A percentile compares a stretch with the other conserved stretches of the same genome.
Conservation (phyloP, 2,113 vertebrate species). For the Micronycteris hirsuta region DNA sequence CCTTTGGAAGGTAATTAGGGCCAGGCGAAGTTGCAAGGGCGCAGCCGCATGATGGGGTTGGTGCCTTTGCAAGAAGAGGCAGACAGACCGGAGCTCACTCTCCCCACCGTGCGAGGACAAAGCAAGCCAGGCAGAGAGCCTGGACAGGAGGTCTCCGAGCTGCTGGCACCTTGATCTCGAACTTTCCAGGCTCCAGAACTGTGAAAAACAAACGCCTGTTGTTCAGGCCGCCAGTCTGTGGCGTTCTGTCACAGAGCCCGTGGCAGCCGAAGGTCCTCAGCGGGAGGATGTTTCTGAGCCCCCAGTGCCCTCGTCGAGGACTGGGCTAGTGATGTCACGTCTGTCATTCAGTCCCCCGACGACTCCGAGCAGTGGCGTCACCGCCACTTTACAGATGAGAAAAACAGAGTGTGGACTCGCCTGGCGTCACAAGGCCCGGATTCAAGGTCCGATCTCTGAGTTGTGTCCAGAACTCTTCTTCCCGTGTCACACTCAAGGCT, state of each 20-base stretch:
- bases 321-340: background rate
- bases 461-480: background rate
- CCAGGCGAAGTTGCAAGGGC: no score
- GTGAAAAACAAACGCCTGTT: no score
- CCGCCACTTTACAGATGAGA: background rate
- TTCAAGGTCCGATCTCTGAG: background rate
- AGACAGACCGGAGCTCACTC: background rate
- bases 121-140: no score
- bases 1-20: no score
- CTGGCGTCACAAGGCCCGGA: background rate
- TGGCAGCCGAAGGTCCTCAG: background rate
- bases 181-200: no score
- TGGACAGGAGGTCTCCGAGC: no score
- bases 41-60: background rate
- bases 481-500: background rate
- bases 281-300: background rate
- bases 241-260: background rate
- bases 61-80: background rate
- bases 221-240: no score
- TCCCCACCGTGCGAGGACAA: background rate
- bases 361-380: fast-evolving
- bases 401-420: background rate
- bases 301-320: background rate
- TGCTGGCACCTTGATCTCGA: no score
- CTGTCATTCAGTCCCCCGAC: background rate